A percentile compares a stretch with the other conserved stretches of the same genome.
Evolutionary conservation across 2,888 invertebrate species (phyloP).

Genomic region (Acronicta psi): DNA sequence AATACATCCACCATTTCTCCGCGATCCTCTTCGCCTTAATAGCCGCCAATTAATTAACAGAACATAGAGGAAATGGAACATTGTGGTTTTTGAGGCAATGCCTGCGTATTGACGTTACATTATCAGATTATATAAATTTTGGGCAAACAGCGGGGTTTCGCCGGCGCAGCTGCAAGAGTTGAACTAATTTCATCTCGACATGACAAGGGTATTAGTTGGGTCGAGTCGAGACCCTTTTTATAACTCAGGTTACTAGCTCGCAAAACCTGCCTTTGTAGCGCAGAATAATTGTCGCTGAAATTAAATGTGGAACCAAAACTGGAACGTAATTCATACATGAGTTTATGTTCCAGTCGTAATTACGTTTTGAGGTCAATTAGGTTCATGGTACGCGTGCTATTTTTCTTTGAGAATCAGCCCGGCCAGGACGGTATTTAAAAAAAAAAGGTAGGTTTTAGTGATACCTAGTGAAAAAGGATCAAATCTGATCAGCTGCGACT

Average conservation of each 20-base stretch:
- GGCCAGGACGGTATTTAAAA: too few species aligned
- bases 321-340: too few species aligned
- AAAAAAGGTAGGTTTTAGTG: too few species aligned
- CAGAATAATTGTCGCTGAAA: slow-evolving; percentile 67
- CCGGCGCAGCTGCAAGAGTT: slow-evolving; percentile 83
- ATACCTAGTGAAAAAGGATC: too few species aligned
- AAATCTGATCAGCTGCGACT: too few species aligned
- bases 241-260: slow-evolving; percentile 77
- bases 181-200: slow-evolving; percentile 87
- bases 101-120: slow-evolving; percentile 69
- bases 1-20: slow-evolving; percentile 21
- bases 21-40: slow-evolving; percentile 33
- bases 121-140: slow-evolving; percentile 79
- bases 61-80: slow-evolving; percentile 37
- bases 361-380: slow-evolving; percentile 11
- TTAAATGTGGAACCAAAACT: slow-evolving; percentile 59
- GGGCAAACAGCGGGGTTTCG: slow-evolving; percentile 76
- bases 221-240: slow-evolving; percentile 81
- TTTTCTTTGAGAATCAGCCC: neutral
- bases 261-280: slow-evolving; percentile 68
- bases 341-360: slow-evolving; percentile 17
- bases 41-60: slow-evolving; percentile 45
- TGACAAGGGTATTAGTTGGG: slow-evolving; percentile 88
- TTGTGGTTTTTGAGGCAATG: slow-evolving; percentile 47
- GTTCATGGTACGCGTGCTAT: neutral